These are phyloP conservation scores for Sialia sialis DNA, from an alignment of 2,113 vertebrate genomes.

Conservation along the genomic window DNA sequence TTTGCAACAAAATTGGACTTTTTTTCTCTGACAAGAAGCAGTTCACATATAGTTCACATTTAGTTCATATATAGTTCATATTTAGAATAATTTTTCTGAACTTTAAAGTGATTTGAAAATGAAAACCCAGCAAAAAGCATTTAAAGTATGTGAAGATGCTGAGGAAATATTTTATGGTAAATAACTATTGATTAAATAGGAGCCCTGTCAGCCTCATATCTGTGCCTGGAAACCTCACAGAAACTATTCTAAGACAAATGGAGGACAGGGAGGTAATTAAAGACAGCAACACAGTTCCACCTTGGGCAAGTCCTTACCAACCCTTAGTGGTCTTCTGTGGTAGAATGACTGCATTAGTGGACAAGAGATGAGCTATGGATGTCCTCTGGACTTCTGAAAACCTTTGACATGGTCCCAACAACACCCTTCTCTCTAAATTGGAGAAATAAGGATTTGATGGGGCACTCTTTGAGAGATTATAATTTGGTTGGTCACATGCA, in stretches of 20 bases:
- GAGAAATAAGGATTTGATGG: not conserved
- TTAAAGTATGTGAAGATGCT: not conserved
- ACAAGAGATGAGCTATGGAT: not conserved
- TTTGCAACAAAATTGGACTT: not conserved
- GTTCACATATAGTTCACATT: not conserved
- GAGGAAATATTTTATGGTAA: not conserved
- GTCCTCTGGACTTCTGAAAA: not conserved
- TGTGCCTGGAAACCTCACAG: not conserved
- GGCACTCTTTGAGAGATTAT: not conserved
- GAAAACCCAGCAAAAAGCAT: not conserved
- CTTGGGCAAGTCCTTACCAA: not conserved
- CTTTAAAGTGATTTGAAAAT: not conserved
- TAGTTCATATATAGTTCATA: not conserved
- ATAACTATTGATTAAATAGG: not conserved
- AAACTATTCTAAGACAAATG: not conserved
- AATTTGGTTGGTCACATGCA: not conserved
- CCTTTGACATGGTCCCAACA: fast-evolving
- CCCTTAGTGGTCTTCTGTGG: not conserved
- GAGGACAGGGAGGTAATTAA: not conserved
- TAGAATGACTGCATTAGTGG: not conserved
- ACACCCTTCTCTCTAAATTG: not conserved
- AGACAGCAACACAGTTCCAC: not conserved
- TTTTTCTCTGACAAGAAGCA: not conserved
- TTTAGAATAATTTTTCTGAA: not conserved
- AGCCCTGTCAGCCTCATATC: not conserved